These are phyloP conservation scores for Antennarius maculatus DNA, from an alignment of 2,797 vertebrate genomes.

Conservation along the genomic window DNA sequence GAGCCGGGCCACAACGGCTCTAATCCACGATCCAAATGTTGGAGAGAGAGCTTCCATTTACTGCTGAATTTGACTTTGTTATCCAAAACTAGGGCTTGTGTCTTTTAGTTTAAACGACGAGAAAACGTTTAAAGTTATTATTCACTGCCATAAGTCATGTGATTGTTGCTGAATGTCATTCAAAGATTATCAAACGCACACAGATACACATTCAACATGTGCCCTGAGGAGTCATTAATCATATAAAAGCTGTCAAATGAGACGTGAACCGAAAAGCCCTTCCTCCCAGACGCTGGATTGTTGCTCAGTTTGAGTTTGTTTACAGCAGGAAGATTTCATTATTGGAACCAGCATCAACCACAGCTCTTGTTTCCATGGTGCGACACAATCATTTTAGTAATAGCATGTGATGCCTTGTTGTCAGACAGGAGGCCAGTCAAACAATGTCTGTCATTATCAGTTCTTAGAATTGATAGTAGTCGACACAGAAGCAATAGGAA, in stretches of 20 bases:
- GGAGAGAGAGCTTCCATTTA: conserved; percentile 65
- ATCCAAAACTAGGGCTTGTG: neutral
- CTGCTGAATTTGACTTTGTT: conserved; percentile 37
- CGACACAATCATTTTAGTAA: conserved; percentile 18
- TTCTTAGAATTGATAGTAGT: too few species aligned
- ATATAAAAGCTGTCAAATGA: conserved; percentile 65
- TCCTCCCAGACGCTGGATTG: conserved; percentile 47
- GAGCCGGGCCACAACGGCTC: conserved; percentile 64
- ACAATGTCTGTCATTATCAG: neutral
- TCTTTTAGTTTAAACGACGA: neutral
- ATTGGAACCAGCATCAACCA: conserved; percentile 15
- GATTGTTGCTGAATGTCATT: neutral
- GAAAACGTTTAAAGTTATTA: neutral
- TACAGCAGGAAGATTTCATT: conserved; percentile 34
- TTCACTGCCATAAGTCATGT: neutral
- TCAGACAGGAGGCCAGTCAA: neutral
- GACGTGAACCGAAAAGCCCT: conserved; percentile 63
- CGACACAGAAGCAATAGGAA: too few species aligned
- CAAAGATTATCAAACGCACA: neutral
- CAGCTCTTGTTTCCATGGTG: conserved; percentile 53
- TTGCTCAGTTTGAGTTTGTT: conserved; percentile 39
- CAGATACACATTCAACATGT: conserved; percentile 19
- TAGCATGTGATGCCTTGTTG: neutral
- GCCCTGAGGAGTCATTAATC: conserved; percentile 72
- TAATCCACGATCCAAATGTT: conserved; percentile 70